Evolutionary conservation across 2,113 vertebrate genomes (phyloP).

Genomic region (Platycercus adscitus): DNA sequence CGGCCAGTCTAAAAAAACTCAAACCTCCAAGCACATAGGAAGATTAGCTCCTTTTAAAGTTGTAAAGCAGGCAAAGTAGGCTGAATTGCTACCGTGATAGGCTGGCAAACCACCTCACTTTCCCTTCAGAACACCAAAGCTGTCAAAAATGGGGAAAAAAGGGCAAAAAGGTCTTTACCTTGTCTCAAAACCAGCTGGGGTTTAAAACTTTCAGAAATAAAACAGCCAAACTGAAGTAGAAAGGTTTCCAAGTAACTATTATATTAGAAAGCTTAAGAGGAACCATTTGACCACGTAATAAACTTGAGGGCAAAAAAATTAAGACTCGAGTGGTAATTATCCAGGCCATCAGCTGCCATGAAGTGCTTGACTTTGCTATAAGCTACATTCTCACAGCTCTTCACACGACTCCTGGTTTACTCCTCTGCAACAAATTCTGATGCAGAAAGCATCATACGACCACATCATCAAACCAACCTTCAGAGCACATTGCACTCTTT

Average conservation of each 20-base stretch:
- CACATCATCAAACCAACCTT: fast-evolving
- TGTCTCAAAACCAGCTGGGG: not conserved
- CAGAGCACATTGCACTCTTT: not conserved
- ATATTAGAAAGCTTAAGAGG: not conserved
- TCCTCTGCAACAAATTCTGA: not conserved
- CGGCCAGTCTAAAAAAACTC: not conserved
- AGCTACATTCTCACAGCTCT: not conserved
- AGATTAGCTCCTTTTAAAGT: not conserved
- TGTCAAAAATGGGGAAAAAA: not conserved
- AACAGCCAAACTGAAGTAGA: not conserved
- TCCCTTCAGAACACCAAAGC: not conserved
- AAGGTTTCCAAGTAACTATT: not conserved
- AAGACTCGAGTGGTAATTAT: not conserved
- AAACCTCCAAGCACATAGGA: not conserved
- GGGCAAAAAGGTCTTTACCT: not conserved
- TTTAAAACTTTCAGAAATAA: not conserved
- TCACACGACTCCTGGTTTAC: not conserved
- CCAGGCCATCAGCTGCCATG: not conserved
- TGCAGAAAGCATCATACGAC: not conserved
- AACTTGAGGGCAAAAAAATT: not conserved
- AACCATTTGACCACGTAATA: not conserved
- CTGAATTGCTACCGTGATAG: not conserved
- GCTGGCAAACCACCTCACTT: not conserved
- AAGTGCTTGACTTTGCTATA: not conserved
- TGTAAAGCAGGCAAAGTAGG: not conserved